phyloP scores from a whole-genome alignment of 2,113 vertebrate species.

The Numenius arquata region DNA sequence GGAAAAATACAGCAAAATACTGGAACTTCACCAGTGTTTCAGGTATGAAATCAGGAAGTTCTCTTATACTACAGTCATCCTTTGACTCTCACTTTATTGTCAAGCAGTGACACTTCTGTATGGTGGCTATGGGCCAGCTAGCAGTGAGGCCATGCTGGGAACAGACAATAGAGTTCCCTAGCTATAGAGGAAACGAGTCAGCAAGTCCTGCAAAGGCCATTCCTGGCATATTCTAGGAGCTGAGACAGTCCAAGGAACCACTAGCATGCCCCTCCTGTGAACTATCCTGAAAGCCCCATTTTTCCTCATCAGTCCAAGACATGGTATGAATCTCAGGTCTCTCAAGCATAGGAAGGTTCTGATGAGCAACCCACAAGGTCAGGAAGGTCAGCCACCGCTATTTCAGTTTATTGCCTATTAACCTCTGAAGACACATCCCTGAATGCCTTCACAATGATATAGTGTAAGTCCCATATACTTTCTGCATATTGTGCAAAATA shows the following conservation, averaged over 20 bases:
- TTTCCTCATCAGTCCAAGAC: not conserved
- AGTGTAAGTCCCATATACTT: not conserved
- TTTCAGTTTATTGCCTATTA: not conserved
- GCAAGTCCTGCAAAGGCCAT: not conserved
- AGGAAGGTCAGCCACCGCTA: not conserved
- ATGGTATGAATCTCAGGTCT: not conserved
- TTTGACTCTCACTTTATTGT: not conserved
- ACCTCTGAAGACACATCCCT: not conserved
- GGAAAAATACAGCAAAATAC: not conserved
- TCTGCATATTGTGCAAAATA: not conserved
- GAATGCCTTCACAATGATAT: not conserved
- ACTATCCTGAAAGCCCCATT: not conserved
- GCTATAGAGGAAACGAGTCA: not conserved
- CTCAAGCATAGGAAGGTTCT: not conserved
- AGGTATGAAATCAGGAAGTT: not conserved
- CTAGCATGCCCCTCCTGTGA: not conserved
- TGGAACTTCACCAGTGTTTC: not conserved
- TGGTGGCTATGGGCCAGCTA: accelerated
- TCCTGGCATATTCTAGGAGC: not conserved
- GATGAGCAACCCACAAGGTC: not conserved
- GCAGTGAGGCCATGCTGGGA: not conserved
- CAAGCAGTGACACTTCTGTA: not conserved
- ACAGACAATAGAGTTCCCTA: not conserved
- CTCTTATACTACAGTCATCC: not conserved
- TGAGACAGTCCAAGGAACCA: not conserved